Conservation (phyloP, 2,888 invertebrate genomes). For the Linhomoeus sp. region DNA sequence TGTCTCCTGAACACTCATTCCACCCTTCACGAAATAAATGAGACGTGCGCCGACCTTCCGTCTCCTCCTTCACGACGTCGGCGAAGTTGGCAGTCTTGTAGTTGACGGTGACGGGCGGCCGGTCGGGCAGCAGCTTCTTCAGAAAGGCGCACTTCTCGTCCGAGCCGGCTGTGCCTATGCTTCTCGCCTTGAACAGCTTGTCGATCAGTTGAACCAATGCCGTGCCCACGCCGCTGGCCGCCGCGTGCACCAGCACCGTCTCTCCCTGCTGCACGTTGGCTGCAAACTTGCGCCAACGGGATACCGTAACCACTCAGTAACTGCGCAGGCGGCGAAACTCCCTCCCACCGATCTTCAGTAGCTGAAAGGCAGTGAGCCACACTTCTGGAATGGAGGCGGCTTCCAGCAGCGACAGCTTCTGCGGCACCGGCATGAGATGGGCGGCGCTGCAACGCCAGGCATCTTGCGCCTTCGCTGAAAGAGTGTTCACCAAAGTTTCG, state of each 20-base stretch:
- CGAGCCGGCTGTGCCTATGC: conserved; percentile 28
- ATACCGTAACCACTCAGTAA: too few species aligned
- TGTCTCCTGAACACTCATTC: too few species aligned
- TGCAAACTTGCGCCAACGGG: conserved; percentile 6
- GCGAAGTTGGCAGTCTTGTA: conserved; percentile 27
- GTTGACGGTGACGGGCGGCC: conserved; percentile 24
- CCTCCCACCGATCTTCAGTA: conserved; percentile 14
- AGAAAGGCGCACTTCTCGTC: conserved; percentile 24
- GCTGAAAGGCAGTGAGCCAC: conserved; percentile 31
- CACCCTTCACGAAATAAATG: too few species aligned
- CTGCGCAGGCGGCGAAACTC: too few species aligned
- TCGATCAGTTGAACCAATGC: conserved; percentile 28
- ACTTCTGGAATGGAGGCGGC: conserved; percentile 31
- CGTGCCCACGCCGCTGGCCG: conserved; percentile 31
- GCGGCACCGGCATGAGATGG: conserved; percentile 15
- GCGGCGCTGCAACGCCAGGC: conserved; percentile 2
- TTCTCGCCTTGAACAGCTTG: conserved; percentile 18
- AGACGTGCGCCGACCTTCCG: neutral
- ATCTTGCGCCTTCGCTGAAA: neutral
- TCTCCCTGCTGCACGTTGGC: conserved; percentile 24
- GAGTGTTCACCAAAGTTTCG: conserved; percentile 11
- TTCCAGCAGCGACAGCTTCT: conserved; percentile 15
- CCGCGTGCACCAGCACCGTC: conserved; percentile 29
- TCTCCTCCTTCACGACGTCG: conserved; percentile 17
- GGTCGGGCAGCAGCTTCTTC: conserved; percentile 22